A percentile compares a stretch with the other conserved stretches of the same genome.
phyloP scores from a whole-genome alignment of 2,113 vertebrate genomes.

The Speoplatyrhinus poulsoni region DNA sequence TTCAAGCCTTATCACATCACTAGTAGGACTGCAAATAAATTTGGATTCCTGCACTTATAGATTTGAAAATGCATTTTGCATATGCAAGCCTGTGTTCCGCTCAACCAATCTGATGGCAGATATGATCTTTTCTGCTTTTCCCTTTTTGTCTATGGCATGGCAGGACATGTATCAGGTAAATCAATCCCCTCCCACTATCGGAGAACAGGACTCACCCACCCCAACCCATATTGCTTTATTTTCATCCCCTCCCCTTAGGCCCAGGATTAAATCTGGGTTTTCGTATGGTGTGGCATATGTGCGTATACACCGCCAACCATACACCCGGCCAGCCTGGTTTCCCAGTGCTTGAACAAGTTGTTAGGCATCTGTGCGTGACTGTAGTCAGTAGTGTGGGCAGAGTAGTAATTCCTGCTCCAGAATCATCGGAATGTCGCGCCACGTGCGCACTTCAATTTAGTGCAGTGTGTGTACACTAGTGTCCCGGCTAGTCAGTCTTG shows the following conservation, averaged over 20 bases:
- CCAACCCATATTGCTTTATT: slow-evolving; percentile 43
- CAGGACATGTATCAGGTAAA: slow-evolving; percentile 98
- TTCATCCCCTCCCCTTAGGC: slow-evolving; percentile 56
- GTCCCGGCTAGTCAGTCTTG: slow-evolving; percentile 3
- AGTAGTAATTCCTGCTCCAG: not conserved
- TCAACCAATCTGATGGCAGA: slow-evolving; percentile 81
- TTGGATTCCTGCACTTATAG: not conserved
- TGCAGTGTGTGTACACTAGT: slow-evolving; percentile 2
- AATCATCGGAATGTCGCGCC: not conserved
- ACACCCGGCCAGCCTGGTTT: slow-evolving; percentile 17
- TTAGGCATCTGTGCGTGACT: slow-evolving; percentile 20
- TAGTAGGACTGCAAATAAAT: not conserved
- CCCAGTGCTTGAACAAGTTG: slow-evolving; percentile 2
- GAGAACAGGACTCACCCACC: slow-evolving; percentile 69
- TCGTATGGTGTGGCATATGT: slow-evolving; percentile 66
- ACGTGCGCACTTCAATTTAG: slow-evolving; percentile 8
- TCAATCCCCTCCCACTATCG: slow-evolving; percentile 37
- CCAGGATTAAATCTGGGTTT: slow-evolving; percentile 82
- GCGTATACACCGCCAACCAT: slow-evolving; percentile 37
- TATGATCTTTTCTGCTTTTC: slow-evolving; percentile 90
- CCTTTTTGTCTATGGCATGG: slow-evolving; percentile 85
- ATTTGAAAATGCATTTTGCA: not conserved
- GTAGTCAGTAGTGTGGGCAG: not conserved
- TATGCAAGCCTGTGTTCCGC: slow-evolving; percentile 37
- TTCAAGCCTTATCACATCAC: not conserved